A percentile compares a stretch with the other conserved stretches of the same genome.
phyloP scores from a whole-genome alignment of 2,797 vertebrate species.

The Microcaecilia unicolor region DNA sequence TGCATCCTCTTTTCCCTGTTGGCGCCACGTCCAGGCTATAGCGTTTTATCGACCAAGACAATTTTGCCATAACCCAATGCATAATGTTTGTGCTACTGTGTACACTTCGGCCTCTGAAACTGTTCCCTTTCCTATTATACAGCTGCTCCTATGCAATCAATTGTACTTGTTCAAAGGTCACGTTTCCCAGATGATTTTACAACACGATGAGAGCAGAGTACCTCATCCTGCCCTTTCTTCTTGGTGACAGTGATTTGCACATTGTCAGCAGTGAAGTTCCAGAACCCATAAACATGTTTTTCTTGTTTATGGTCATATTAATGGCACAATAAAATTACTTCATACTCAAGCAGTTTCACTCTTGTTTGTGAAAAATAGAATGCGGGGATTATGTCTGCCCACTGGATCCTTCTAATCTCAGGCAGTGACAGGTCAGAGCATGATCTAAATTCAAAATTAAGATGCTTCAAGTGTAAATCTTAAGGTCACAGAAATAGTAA shows the following conservation, averaged over 20 bases:
- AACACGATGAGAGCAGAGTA: constrained; percentile 22
- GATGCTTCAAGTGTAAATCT: no score
- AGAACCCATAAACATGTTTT: constrained; percentile 27
- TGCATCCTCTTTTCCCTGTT: no score
- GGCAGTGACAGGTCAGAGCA: no score
- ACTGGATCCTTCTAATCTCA: not conserved
- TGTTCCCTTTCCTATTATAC: constrained; percentile 18
- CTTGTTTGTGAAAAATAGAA: not conserved
- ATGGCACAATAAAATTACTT: constrained; percentile 31
- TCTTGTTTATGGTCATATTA: constrained; percentile 37
- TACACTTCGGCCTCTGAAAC: not conserved
- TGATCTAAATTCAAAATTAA: no score
- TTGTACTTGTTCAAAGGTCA: constrained; percentile 48
- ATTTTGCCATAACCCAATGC: no score
- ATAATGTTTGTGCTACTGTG: not conserved
- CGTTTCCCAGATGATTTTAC: constrained; percentile 41
- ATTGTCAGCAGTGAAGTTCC: constrained; percentile 34
- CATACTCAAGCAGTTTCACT: not conserved
- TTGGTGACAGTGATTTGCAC: constrained; percentile 31
- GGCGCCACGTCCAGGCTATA: no score
- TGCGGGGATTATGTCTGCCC: not conserved
- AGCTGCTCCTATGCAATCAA: constrained; percentile 22
- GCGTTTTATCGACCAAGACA: no score
- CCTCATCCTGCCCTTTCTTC: constrained; percentile 40
- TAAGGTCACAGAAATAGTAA: no score